These are phyloP conservation scores for Chaetura pelagica DNA, from an alignment of 2,113 vertebrate species.

Conservation along the genomic window DNA sequence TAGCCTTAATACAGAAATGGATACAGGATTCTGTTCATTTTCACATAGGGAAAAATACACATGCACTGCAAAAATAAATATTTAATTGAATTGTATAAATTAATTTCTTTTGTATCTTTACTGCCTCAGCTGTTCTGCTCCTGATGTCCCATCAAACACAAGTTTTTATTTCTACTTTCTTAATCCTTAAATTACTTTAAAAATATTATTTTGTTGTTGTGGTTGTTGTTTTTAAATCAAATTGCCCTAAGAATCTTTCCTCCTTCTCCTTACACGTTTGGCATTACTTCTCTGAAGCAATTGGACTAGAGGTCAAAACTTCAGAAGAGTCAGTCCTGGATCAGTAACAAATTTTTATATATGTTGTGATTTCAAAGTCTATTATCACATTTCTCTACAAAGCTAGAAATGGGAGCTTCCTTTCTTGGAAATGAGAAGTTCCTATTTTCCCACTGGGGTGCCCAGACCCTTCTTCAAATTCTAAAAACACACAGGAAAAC, in stretches of 20 bases:
- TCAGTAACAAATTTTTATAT: constrained; percentile 32
- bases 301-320: constrained; percentile 43
- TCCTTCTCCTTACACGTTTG: constrained; percentile 29
- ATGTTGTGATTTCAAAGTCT: constrained; percentile 23
- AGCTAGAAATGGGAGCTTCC: neutral
- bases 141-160: neutral
- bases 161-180: neutral
- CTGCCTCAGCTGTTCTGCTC: neutral
- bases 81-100: neutral
- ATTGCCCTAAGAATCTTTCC: constrained; percentile 28
- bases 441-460: neutral
- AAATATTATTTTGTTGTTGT: neutral
- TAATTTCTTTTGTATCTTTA: neutral
- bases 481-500: neutral
- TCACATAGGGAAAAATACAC: neutral
- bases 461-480: neutral
- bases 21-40: neutral
- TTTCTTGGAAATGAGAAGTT: constrained; percentile 6
- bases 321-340: constrained; percentile 34
- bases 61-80: neutral
- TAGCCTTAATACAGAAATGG: neutral
- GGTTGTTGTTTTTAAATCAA: constrained; percentile 39
- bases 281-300: constrained; percentile 29
- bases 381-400: neutral
- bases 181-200: neutral